These are phyloP conservation scores for Symphodus melops DNA, from an alignment of 2,113 vertebrate species.

Conservation along the genomic window DNA sequence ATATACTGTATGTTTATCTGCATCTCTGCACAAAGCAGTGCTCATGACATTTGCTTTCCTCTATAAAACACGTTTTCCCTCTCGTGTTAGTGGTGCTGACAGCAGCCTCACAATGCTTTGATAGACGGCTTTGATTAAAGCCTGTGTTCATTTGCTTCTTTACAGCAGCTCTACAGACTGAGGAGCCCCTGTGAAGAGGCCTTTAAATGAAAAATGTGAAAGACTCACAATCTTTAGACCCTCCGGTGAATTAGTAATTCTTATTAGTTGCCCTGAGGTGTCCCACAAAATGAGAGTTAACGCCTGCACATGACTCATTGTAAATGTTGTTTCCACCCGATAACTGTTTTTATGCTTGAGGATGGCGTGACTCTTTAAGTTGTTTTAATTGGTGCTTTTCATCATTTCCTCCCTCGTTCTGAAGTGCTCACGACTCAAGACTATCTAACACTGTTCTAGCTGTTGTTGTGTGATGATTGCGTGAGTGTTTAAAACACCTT, in stretches of 20 bases:
- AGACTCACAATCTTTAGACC: constrained; percentile 30
- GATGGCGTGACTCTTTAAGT: constrained; percentile 11
- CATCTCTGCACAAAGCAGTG: neutral
- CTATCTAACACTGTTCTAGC: constrained; percentile 12
- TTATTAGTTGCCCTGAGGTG: constrained; percentile 55
- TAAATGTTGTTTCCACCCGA: constrained; percentile 45
- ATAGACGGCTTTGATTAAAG: constrained; percentile 70
- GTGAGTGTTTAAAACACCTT: constrained; percentile 50
- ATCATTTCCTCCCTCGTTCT: constrained; percentile 27
- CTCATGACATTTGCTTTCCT: constrained; percentile 34
- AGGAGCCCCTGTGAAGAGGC: constrained; percentile 40
- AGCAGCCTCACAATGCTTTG: constrained; percentile 50
- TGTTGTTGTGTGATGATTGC: constrained; percentile 54
- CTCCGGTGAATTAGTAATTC: constrained; percentile 27
- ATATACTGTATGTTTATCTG: constrained; percentile 23
- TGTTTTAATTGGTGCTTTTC: constrained; percentile 45
- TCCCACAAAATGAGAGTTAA: constrained; percentile 31
- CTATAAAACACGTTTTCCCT: constrained; percentile 29
- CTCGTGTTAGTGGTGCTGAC: constrained; percentile 36
- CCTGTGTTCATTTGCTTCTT: constrained; percentile 51
- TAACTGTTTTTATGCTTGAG: constrained; percentile 43
- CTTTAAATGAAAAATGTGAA: constrained; percentile 61
- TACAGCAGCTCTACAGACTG: constrained; percentile 20
- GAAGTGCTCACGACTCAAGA: constrained; percentile 34
- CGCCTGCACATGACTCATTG: constrained; percentile 57